phyloP scores from a whole-genome alignment of 2,888 invertebrate species.

The Conistra vaccinii region DNA sequence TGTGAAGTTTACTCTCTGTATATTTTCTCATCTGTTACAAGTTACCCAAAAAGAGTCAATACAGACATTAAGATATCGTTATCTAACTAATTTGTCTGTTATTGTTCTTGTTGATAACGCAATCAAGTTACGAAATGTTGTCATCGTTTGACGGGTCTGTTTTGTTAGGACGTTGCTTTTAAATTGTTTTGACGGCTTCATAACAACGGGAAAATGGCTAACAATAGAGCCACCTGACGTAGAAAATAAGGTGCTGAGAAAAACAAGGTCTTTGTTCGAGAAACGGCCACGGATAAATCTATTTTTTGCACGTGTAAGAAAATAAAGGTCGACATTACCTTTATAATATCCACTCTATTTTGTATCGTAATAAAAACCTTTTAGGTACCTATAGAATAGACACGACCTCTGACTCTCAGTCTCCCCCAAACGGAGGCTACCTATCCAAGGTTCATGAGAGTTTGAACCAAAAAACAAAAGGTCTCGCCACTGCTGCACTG shows the following conservation, averaged over 20 bases:
- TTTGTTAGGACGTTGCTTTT: not conserved
- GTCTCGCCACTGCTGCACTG: no score
- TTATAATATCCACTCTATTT: slow-evolving; percentile 1
- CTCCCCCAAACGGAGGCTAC: no score
- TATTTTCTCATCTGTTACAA: slow-evolving; percentile 8
- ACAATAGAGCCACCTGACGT: not conserved
- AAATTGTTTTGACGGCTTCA: slow-evolving; percentile 15
- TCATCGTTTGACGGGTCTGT: not conserved
- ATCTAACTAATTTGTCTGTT: slow-evolving; percentile 60
- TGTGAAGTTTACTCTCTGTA: slow-evolving; percentile 5
- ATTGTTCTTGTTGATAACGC: slow-evolving; percentile 41
- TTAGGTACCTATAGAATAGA: no score
- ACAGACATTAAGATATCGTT: slow-evolving; percentile 56
- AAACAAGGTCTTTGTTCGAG: not conserved
- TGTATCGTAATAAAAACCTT: not conserved
- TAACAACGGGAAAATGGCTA: slow-evolving; percentile 13
- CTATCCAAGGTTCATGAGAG: no score
- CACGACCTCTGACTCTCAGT: not conserved
- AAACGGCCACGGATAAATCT: not conserved
- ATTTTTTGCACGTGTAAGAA: not conserved
- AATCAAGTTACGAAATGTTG: slow-evolving; percentile 44
- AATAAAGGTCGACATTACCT: not conserved
- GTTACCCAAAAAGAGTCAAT: slow-evolving; percentile 42
- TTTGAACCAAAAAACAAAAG: no score
- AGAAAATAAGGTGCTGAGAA: slow-evolving; percentile 4